Base-by-base conservation (phyloP, 2,113 vertebrate species). In the Ardeotis arabs region DNA sequence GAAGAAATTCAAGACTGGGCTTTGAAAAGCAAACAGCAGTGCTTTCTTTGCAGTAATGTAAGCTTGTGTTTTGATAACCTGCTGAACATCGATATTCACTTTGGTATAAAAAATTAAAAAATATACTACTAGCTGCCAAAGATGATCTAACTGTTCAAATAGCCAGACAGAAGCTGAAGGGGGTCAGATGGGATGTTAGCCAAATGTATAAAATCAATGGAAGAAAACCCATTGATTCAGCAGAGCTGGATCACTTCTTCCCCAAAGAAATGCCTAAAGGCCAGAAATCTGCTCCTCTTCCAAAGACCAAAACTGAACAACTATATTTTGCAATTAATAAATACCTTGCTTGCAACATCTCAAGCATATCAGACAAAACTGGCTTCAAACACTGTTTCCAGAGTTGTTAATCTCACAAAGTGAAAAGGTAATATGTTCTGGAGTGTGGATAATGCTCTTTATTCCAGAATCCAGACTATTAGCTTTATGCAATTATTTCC, bases 61-160 rank as follows among this genome's bases (percentile, higher is more conserved):
- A 82, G 50, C 53, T 89, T 50, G 49, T 92, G 69, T 93, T 95
- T 93, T 87, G 68, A 88, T 80, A 94, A 88, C 52, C 85, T 56
- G 33, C 27, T 75, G 83, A 88, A 84, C 58, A 47, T 5, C 4
- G 10, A 87, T 60, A 82, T 25, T 41, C 35, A 56, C 53, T 84
- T 79, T 59, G 35, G n/a, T 77, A 82, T 33, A 66, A 87, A 93
- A 77, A 75, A 67, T 12, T 75, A 5, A 86, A 67, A 83, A 77
- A 59, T 59, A 49, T 18, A 78, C 70, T 74, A 50, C 49, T 56
- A 45, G 63, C 78, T 95, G 89, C 90, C 80, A 93, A 84, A 93
- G 66, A 88, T 91, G 86, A 95, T 76, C 86, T 96, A 81, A 91
- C n/a, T 69, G 41, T 83, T 92, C 74, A 92, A 89, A 89, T 33